Evolutionary conservation across 2,797 vertebrate genomes (phyloP).

Genomic region (Percopsis omiscomaycus): DNA sequence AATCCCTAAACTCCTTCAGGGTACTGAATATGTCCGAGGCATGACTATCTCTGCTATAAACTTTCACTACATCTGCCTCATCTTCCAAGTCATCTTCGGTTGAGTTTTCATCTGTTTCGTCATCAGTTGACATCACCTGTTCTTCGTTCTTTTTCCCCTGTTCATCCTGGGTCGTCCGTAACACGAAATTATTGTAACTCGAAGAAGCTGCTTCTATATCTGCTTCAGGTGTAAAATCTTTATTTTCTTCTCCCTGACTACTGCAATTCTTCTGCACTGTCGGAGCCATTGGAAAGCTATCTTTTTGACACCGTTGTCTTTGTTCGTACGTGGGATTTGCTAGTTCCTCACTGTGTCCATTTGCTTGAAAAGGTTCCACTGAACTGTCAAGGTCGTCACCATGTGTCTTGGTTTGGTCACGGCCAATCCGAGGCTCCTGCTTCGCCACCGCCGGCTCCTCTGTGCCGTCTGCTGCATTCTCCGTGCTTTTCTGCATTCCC

Average conservation of each 20-base stretch:
- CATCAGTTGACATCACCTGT: slow-evolving; percentile 19
- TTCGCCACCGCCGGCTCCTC: neutral
- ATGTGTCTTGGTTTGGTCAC: no score
- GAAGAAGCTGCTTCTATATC: neutral
- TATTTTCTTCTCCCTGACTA: slow-evolving; percentile 5
- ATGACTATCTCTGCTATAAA: slow-evolving; percentile 39
- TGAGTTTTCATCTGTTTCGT: slow-evolving; percentile 19
- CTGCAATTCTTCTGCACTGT: neutral
- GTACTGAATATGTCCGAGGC: slow-evolving; percentile 55
- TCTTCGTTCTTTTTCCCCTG: neutral
- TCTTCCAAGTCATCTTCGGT: neutral
- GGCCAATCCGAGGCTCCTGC: neutral
- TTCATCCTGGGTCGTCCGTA: neutral
- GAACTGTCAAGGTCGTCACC: neutral
- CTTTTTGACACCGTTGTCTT: neutral
- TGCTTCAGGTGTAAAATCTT: neutral
- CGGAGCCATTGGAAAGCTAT: neutral
- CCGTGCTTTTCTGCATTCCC: neutral
- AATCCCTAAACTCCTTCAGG: slow-evolving; percentile 57
- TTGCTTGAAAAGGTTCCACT: neutral
- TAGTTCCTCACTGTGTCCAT: neutral
- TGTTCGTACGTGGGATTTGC: neutral
- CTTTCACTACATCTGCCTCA: slow-evolving; percentile 9
- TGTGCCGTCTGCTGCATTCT: neutral
- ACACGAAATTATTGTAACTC: neutral